Percentiles rank a stretch among this genome's conserved stretches.
phyloP scores from a whole-genome alignment of 2,113 vertebrate species.

The Micronycteris hirsuta region DNA sequence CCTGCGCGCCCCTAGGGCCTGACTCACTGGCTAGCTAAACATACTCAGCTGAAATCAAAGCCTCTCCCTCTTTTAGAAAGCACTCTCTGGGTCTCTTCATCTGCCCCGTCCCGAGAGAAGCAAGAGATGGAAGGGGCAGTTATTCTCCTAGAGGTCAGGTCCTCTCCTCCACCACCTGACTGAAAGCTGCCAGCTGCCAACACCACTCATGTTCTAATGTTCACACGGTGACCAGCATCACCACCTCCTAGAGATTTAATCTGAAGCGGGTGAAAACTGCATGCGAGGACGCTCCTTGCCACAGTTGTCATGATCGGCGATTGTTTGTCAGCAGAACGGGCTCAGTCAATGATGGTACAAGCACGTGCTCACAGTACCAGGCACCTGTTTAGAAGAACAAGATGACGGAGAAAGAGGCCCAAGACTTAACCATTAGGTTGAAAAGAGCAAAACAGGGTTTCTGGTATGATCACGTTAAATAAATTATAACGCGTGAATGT shows the following conservation, averaged over 20 bases:
- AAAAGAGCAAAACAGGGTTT: background rate
- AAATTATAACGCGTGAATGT: background rate
- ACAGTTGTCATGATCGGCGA: background rate
- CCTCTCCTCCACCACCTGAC: background rate
- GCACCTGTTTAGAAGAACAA: background rate
- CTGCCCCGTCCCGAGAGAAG: background rate
- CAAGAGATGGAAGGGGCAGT: background rate
- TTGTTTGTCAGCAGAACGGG: no score
- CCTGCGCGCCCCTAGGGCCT: background rate
- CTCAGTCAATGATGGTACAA: background rate
- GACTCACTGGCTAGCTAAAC: background rate
- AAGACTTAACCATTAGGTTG: background rate
- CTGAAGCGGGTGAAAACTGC: background rate
- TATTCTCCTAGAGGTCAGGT: background rate
- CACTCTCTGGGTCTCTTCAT: background rate
- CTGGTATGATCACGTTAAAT: background rate
- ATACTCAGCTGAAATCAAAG: background rate
- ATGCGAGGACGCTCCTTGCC: fast-evolving
- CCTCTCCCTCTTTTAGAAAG: background rate
- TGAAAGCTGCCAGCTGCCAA: background rate
- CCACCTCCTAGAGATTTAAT: background rate
- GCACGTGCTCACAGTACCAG: no score
- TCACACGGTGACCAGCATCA: background rate
- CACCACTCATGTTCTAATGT: background rate
- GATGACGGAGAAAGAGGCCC: background rate